These are phyloP conservation scores for Darevskia mixta DNA, from an alignment of 2,797 vertebrate genomes.

Conservation along the genomic window DNA sequence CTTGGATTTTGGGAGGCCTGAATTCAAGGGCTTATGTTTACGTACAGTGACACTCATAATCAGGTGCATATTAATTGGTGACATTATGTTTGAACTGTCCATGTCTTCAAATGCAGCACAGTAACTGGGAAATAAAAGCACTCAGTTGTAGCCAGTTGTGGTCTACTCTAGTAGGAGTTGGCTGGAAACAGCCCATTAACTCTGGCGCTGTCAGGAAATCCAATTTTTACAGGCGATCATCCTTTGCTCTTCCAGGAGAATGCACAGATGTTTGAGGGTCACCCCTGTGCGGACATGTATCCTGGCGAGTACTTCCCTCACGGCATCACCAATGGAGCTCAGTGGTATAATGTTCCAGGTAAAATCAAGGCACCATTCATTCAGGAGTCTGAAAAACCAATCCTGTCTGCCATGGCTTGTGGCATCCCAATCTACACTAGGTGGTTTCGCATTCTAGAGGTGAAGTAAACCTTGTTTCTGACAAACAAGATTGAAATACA, in stretches of 20 bases:
- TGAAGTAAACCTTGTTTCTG: not conserved
- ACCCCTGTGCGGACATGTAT: constrained; percentile 88
- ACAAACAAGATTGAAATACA: not conserved
- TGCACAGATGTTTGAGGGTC: constrained; percentile 88
- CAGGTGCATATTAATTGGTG: not conserved
- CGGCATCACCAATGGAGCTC: constrained; percentile 96
- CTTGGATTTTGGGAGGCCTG: not conserved
- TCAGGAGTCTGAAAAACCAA: not conserved
- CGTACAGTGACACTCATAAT: not conserved
- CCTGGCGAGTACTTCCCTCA: constrained; percentile 87
- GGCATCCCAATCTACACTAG: not conserved
- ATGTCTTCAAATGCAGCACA: not conserved
- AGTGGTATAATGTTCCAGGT: constrained; percentile 94
- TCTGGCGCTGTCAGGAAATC: not conserved
- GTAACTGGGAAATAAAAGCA: no score
- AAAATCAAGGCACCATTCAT: not conserved
- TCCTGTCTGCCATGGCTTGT: constrained; percentile 1
- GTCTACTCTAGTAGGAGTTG: no score
- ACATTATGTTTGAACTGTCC: not conserved
- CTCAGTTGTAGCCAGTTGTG: no score
- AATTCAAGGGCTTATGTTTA: not conserved
- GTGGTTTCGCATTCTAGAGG: not conserved
- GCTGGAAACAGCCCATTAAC: not conserved
- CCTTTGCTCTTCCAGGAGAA: constrained; percentile 85
- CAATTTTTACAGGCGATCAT: not conserved